These are phyloP conservation scores for Agrotis puta DNA, from an alignment of 2,888 invertebrate species.

Conservation along the genomic window DNA sequence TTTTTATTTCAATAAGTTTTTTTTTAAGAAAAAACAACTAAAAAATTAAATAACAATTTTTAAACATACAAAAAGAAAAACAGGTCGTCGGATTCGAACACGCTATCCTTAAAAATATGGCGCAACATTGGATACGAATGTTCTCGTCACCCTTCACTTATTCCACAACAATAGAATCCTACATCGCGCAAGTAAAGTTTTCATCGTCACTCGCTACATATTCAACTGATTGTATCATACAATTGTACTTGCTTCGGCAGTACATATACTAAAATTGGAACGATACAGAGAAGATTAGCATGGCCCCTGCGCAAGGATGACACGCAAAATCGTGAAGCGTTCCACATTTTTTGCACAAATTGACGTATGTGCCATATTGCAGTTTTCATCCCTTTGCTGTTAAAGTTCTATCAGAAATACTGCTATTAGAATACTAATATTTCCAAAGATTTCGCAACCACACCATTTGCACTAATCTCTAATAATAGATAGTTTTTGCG, in stretches of 20 bases:
- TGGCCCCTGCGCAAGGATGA: constrained; percentile 82
- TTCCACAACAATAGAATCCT: constrained; percentile 18
- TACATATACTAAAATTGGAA: constrained; percentile 81
- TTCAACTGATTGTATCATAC: fast-evolving
- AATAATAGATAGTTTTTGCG: too few species aligned
- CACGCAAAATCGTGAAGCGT: constrained; percentile 78
- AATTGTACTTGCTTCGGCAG: constrained; percentile 79
- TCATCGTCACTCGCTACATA: background rate
- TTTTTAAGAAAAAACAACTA: too few species aligned
- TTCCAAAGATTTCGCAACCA: too few species aligned
- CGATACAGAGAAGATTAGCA: constrained; percentile 78
- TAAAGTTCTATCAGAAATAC: too few species aligned
- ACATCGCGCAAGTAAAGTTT: constrained; percentile 47
- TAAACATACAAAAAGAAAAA: constrained; percentile 6
- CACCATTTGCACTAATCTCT: too few species aligned
- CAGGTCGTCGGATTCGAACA: background rate
- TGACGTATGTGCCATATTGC: too few species aligned
- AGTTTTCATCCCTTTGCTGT: too few species aligned
- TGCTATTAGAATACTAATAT: too few species aligned
- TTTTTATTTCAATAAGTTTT: too few species aligned
- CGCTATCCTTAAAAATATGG: background rate
- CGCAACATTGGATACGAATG: background rate
- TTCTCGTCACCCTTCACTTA: too few species aligned
- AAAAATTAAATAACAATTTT: too few species aligned
- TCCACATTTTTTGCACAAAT: too few species aligned